Base-by-base conservation (phyloP, 2,113 vertebrate species). In the Microcebus tavaratra region DNA sequence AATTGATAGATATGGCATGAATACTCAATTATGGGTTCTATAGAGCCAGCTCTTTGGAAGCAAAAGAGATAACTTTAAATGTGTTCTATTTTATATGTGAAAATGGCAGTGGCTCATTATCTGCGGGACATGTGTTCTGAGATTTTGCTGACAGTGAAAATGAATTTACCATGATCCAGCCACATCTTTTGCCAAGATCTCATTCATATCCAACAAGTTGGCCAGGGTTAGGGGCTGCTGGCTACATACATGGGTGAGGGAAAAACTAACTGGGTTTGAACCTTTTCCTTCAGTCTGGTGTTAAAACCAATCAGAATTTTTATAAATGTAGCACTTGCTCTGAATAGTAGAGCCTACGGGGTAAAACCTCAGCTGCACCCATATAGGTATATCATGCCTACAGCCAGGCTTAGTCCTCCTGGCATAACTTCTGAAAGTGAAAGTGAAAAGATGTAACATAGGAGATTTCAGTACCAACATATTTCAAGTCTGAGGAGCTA, bases 401-500 rank as follows among this genome's bases (percentile, higher is more conserved):
- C 2, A 61, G 65, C 6, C 75, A 90, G 1, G 20, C 8, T 7
- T 59, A 79, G 73, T 57, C 4, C 10, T 57, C 59, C 45, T 90
- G 55, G 90, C 42, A 39, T 95, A 34, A 68, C 36, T 93, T 97
- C 53, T 90, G 57, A 91, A 57, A 57, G 20, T 57, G 55, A 21
- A 45, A 85, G 8, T 80, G 8, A 63, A 94, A 94, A 93, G 42
- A 75, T 36, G 79, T 42, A 55, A 68, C 5, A 25, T 7, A 89
- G 55, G 18, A 84, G 17, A 57, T 27, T 82, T 91, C 76, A 83
- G 39, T 48, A 59, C n/a, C 39, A 92, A 97, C 94, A 75, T 42
- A 95, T 83, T 90, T 94, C 57, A 87, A 92, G 10, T 89, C 50
- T 96, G n/a, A 72, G 17, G n/a, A 61, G 14, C 31, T 92, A 53